A percentile compares a stretch with the other conserved stretches of the same genome.
Conservation (phyloP, 92 coral and sea anemone species). For the Phymanthus crucifer region DNA sequence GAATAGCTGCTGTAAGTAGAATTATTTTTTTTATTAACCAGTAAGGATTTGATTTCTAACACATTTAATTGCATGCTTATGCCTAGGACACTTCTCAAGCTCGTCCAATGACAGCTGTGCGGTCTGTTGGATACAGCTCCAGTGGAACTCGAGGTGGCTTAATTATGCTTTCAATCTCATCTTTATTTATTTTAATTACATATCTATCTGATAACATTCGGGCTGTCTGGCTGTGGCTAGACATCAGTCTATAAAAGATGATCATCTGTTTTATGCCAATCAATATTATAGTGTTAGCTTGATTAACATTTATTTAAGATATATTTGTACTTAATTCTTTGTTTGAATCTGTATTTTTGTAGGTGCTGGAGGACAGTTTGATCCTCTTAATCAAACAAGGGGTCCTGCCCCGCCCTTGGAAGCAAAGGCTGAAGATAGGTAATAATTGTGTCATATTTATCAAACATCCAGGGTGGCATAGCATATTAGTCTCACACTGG, state of each 20-base stretch:
- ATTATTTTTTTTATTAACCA: not conserved
- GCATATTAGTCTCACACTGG: too few relatives aligned
- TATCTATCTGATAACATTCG: not conserved
- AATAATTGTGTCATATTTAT: too few relatives aligned
- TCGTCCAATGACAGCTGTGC: constrained; percentile 99
- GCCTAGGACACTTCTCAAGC: constrained; percentile 98
- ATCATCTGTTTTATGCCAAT: too few relatives aligned
- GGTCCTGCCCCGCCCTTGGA: constrained; percentile 99
- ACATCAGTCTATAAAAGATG: not conserved
- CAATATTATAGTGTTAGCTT: too few relatives aligned
- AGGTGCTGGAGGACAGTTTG: constrained; percentile 84
- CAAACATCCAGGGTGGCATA: too few relatives aligned
- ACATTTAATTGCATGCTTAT: not conserved
- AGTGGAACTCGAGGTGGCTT: constrained; percentile 66
- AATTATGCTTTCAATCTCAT: not conserved
- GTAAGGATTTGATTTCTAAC: not conserved
- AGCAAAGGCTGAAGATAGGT: constrained; percentile 96
- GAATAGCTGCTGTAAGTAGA: constrained; percentile 80
- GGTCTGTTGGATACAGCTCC: constrained; percentile 92
- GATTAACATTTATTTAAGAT: not conserved
- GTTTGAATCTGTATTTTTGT: not conserved
- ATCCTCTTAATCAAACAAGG: constrained; percentile 93
- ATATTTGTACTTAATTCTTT: not conserved
- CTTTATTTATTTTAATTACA: not conserved
- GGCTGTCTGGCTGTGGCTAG: too few relatives aligned